Conservation (phyloP, 30 jellyfish, hydroid and myxozoan genomes). For the Chrysaora quinquecirrha region DNA sequence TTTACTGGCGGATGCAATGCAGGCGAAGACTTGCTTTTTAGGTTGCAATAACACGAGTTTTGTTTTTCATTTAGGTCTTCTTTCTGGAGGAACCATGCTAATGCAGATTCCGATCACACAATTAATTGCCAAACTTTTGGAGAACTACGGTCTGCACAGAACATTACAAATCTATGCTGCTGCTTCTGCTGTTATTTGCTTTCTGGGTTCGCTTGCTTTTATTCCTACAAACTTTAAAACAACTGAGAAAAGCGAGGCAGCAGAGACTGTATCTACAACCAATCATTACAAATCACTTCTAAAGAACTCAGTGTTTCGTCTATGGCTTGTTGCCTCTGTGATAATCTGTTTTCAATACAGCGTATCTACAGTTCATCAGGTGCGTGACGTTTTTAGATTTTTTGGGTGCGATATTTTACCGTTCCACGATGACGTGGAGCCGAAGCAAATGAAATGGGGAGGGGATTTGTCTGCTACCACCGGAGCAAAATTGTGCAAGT, state of each 20-base stretch:
- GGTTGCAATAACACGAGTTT: too few species aligned
- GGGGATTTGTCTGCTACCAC: not conserved
- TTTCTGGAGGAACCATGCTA: conserved; percentile 26
- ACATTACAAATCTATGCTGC: conserved; percentile 33
- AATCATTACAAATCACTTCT: conserved; percentile 13
- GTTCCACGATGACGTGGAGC: not conserved
- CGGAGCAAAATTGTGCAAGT: too few species aligned
- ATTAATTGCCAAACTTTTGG: conserved; percentile 13
- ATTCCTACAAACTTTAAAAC: conserved; percentile 12
- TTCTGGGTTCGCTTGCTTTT: conserved; percentile 27
- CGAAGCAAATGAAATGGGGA: not conserved
- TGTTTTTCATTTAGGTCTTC: conserved; percentile 19
- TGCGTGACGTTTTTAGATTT: too few species aligned
- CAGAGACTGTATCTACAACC: not conserved
- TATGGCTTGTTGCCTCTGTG: not conserved
- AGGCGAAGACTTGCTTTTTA: too few species aligned
- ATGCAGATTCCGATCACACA: conserved; percentile 11
- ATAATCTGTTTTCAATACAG: conserved; percentile 17
- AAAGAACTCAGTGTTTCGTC: not conserved
- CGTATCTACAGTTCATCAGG: conserved; percentile 60
- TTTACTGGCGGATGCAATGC: too few species aligned
- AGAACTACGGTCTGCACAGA: conserved; percentile 12
- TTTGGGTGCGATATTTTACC: not conserved
- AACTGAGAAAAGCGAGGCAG: not conserved
- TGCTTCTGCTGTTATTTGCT: conserved; percentile 15